A percentile compares a stretch with the other conserved stretches of the same genome.
These are phyloP conservation scores for Mnemiopsis leidyi DNA, from an alignment of 37 sponge, comb jelly and placozoan species.

Conservation along the genomic window DNA sequence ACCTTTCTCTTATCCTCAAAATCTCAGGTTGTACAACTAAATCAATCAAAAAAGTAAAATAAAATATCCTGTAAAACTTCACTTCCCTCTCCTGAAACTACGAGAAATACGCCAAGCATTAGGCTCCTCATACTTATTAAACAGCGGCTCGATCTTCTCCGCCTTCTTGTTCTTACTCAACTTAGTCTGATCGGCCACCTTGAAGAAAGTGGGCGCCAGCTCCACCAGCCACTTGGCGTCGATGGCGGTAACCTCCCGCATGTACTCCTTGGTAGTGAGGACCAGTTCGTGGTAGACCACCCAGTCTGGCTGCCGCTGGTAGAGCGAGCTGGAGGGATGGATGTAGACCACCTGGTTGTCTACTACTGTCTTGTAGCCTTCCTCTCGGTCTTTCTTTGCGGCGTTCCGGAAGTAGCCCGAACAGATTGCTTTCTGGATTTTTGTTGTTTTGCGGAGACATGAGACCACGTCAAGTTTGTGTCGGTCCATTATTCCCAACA, in stretches of 20 bases:
- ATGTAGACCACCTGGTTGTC: constrained; percentile 94
- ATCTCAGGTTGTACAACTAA: no score
- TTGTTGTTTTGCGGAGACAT: constrained; percentile 82
- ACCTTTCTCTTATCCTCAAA: no score
- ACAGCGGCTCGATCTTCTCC: constrained; percentile 90
- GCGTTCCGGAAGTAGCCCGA: constrained; percentile 96
- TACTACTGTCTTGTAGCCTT: constrained; percentile 92
- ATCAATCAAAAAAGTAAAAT: no score
- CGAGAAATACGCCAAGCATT: constrained; percentile 97
- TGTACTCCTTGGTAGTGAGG: constrained; percentile 98
- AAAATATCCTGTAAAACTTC: constrained; percentile 23
- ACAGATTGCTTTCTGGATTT: constrained; percentile 92
- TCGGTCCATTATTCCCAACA: constrained; percentile 98
- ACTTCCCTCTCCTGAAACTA: constrained; percentile 64
- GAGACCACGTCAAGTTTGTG: constrained; percentile 96
- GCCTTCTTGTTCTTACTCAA: constrained; percentile 92
- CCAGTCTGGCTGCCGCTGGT: constrained; percentile 98
- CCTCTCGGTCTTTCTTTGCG: constrained; percentile 92
- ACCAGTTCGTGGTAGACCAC: constrained; percentile 95
- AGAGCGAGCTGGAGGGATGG: constrained; percentile 93
- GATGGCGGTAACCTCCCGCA: constrained; percentile 88
- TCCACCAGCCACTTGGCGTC: constrained; percentile 99
- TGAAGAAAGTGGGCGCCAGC: constrained; percentile 97
- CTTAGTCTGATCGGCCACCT: constrained; percentile 89
- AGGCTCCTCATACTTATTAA: constrained; percentile 94